Percentiles rank a stretch among this genome's conserved stretches.
Evolutionary conservation across 2,797 vertebrate genomes (phyloP).

Genomic region (Rhinoraja longicauda): DNA sequence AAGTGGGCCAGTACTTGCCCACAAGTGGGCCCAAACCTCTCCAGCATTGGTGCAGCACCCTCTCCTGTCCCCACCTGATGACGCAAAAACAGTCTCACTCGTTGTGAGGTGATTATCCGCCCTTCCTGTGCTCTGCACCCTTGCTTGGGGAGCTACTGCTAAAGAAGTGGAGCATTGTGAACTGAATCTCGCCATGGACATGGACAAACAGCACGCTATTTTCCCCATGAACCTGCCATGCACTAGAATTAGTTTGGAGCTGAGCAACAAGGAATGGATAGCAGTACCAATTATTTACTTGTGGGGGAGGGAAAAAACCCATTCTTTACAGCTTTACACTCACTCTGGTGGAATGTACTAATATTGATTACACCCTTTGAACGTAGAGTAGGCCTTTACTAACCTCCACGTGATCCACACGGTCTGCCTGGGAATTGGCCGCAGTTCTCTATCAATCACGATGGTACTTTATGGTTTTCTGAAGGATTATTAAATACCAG

Average conservation of each 20-base stretch:
- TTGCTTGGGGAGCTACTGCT: neutral
- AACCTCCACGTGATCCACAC: neutral
- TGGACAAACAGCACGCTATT: neutral
- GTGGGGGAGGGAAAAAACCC: neutral
- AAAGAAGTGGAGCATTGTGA: neutral
- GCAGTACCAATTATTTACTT: neutral
- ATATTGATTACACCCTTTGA: neutral
- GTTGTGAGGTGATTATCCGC: neutral
- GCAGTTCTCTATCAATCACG: slow-evolving; percentile 3
- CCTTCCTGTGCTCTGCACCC: neutral
- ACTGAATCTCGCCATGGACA: neutral
- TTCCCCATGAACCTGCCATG: too few relatives aligned
- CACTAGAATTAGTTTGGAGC: neutral
- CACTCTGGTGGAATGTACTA: neutral
- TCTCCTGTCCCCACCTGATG: too few relatives aligned
- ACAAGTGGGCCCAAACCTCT: too few relatives aligned
- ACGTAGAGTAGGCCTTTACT: neutral
- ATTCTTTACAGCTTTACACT: neutral
- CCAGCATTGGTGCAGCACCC: too few relatives aligned
- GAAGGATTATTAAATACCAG: neutral
- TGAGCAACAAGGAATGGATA: neutral
- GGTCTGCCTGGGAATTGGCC: neutral
- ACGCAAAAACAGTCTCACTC: too few relatives aligned
- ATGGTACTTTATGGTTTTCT: neutral
- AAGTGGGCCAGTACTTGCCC: too few relatives aligned